Evolutionary conservation across 2,888 invertebrate species (phyloP).

Genomic region (Spodoptera littoralis): DNA sequence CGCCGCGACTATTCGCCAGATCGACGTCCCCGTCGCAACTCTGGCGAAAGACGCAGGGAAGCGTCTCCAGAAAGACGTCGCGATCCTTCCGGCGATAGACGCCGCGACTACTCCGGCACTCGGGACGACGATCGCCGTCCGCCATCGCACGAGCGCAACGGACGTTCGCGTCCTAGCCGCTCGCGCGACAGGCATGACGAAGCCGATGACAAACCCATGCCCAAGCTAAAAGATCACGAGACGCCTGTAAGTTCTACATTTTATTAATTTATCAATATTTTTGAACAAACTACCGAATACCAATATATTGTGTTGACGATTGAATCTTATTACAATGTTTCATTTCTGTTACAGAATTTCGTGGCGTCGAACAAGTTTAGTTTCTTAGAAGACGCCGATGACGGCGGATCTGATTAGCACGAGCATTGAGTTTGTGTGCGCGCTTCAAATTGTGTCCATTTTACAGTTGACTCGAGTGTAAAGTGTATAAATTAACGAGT

Average conservation of each 20-base stretch:
- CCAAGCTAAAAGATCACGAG: constrained; percentile 92
- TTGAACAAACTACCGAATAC: too few species aligned
- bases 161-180: constrained; percentile 71
- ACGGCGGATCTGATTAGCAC: constrained; percentile 84
- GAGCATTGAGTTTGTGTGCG: constrained; percentile 59
- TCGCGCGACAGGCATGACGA: constrained; percentile 73
- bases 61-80: constrained; percentile 29
- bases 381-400: constrained; percentile 91
- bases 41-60: constrained; percentile 47
- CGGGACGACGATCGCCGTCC: constrained; percentile 41
- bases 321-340: constrained; percentile 7
- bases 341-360: constrained; percentile 89
- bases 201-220: constrained; percentile 86
- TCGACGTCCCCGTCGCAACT: constrained; percentile 59
- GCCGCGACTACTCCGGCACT: constrained; percentile 47
- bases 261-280: neutral
- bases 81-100: constrained; percentile 45
- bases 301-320: too few species aligned
- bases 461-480: constrained; percentile 82
- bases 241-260: constrained; percentile 89
- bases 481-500: constrained; percentile 85
- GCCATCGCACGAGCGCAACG: constrained; percentile 66
- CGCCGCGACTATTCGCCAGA: constrained; percentile 51
- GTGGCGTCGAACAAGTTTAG: constrained; percentile 94
- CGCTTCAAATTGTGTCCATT: constrained; percentile 73